Conservation (phyloP, 2,888 invertebrate species). For the Oxyteleia sp. region DNA sequence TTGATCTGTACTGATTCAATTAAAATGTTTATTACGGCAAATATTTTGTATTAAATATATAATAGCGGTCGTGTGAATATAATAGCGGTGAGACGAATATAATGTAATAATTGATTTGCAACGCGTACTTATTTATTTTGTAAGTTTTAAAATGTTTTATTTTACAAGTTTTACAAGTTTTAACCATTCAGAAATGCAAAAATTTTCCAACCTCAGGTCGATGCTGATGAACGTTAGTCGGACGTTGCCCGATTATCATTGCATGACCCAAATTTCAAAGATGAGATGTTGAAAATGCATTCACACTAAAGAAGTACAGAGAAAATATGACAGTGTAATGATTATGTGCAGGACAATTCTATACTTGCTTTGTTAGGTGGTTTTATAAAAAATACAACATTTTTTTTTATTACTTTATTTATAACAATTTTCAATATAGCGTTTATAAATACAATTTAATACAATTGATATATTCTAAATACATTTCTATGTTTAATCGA, state of each 20-base stretch:
- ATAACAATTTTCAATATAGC: too few relatives aligned
- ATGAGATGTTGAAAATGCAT: constrained; percentile 42
- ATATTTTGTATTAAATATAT: too few relatives aligned
- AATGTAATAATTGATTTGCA: neutral
- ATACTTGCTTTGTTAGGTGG: too few relatives aligned
- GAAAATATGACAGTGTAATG: constrained; percentile 11
- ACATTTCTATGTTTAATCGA: too few relatives aligned
- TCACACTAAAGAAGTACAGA: constrained; percentile 21
- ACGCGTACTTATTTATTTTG: neutral
- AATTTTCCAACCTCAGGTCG: constrained; percentile 2
- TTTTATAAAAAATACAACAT: too few relatives aligned
- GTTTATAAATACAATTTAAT: too few relatives aligned
- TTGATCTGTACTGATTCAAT: too few relatives aligned
- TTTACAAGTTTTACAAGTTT: neutral
- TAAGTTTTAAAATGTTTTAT: neutral
- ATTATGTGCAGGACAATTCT: neutral
- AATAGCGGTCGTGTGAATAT: too few relatives aligned
- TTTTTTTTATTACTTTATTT: too few relatives aligned
- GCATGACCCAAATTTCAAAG: constrained; percentile 46
- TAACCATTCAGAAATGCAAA: constrained; percentile 1
- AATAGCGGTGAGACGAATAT: too few relatives aligned
- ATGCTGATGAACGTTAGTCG: constrained; percentile 15
- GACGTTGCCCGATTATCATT: constrained; percentile 34
- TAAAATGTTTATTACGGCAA: too few relatives aligned
- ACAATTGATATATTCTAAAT: too few relatives aligned